Percentiles rank a stretch among this genome's conserved stretches.
Evolutionary conservation across 2,888 invertebrate species (phyloP).

Genomic region (Criorhina ranunculi): DNA sequence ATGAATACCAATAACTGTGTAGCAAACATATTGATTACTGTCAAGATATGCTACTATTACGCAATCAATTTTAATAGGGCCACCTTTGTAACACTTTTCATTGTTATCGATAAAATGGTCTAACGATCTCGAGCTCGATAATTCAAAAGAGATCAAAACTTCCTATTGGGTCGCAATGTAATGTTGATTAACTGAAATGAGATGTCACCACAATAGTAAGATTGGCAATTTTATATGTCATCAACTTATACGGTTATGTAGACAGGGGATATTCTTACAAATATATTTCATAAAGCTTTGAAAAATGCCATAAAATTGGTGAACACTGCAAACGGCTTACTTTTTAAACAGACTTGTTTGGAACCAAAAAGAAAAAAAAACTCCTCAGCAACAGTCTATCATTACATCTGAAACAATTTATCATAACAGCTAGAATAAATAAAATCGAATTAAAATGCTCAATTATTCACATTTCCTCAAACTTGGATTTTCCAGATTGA

Average conservation of each 20-base stretch:
- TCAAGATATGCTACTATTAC: conserved; percentile 24
- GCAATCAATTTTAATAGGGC: conserved; percentile 41
- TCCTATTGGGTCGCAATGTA: conserved; percentile 2
- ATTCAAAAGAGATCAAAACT: conserved; percentile 20
- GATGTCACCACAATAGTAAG: neutral
- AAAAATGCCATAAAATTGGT: too few relatives aligned
- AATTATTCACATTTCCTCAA: too few relatives aligned
- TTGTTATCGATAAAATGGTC: conserved; percentile 30
- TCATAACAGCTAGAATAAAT: too few relatives aligned
- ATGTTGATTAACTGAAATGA: conserved; percentile 4
- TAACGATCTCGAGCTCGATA: neutral
- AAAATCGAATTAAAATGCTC: too few relatives aligned
- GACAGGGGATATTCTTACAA: too few relatives aligned
- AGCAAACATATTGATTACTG: conserved; percentile 32
- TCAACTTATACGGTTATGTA: neutral
- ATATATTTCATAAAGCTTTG: too few relatives aligned
- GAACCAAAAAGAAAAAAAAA: too few relatives aligned
- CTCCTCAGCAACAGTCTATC: too few relatives aligned
- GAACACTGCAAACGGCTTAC: too few relatives aligned
- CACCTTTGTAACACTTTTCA: conserved; percentile 28
- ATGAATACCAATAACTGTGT: conserved; percentile 20
- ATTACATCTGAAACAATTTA: too few relatives aligned
- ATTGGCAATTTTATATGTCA: neutral
- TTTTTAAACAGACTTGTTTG: too few relatives aligned
- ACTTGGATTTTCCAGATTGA: too few relatives aligned